These are phyloP conservation scores for Saturnia pavonia DNA, from an alignment of 2,888 invertebrate genomes.

Conservation along the genomic window DNA sequence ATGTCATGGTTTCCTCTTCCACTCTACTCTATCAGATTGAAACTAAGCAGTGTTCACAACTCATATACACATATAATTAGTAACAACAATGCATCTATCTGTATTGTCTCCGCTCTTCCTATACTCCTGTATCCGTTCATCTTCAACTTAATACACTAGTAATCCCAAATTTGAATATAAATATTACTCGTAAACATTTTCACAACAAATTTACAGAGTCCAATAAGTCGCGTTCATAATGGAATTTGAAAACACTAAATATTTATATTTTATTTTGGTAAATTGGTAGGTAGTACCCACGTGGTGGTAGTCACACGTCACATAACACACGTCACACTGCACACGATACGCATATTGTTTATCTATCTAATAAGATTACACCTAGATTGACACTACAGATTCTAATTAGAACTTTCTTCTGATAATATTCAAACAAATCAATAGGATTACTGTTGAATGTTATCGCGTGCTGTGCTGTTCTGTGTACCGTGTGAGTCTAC, in stretches of 20 bases:
- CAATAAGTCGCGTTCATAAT: neutral
- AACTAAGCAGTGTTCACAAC: neutral
- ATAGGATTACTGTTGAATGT: neutral
- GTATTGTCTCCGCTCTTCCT: too few relatives aligned
- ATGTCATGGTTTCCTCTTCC: too few relatives aligned
- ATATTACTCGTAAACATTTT: neutral
- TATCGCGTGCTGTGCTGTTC: too few relatives aligned
- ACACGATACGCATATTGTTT: neutral
- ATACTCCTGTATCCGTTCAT: too few relatives aligned
- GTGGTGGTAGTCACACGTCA: neutral
- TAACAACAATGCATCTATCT: too few relatives aligned
- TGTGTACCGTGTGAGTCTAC: too few relatives aligned
- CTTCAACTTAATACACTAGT: too few relatives aligned
- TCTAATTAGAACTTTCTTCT: neutral
- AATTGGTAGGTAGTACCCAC: neutral
- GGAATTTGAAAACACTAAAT: neutral
- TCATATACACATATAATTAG: neutral
- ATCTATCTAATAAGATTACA: constrained; percentile 1
- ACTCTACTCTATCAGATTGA: too few relatives aligned
- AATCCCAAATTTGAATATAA: neutral
- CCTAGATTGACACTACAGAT: neutral
- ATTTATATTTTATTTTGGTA: neutral
- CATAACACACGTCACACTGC: neutral
- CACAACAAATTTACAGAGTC: neutral
- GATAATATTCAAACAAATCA: neutral